Percentiles rank a stretch among this genome's conserved stretches.
These are phyloP conservation scores for Lynx canadensis DNA, from an alignment of 2,113 vertebrate genomes.

Conservation along the genomic window DNA sequence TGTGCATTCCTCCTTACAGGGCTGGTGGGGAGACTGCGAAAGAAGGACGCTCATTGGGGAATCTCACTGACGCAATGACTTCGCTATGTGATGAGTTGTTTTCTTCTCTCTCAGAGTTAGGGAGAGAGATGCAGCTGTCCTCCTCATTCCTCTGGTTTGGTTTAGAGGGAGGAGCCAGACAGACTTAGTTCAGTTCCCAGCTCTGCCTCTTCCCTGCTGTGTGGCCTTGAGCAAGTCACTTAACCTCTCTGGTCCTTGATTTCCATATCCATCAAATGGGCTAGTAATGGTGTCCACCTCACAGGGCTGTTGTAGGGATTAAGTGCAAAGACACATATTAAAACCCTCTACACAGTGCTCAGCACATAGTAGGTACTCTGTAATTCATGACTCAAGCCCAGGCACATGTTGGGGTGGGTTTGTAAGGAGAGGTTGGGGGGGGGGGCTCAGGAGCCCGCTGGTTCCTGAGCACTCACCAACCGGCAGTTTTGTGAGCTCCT, in stretches of 20 bases:
- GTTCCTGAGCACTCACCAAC: neutral
- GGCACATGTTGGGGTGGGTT: neutral
- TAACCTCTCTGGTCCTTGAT: neutral
- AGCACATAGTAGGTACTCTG: neutral
- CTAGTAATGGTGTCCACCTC: neutral
- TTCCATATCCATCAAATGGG: neutral
- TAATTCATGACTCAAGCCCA: neutral
- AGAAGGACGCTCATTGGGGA: neutral
- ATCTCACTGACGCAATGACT: rapidly evolving
- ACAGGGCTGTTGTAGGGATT: neutral
- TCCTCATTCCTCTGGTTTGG: neutral
- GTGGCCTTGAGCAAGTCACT: neutral
- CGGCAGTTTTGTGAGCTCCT: neutral
- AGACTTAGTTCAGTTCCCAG: neutral
- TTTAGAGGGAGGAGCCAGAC: neutral
- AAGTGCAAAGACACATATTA: neutral
- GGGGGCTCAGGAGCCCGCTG: neutral
- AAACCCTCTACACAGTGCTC: neutral
- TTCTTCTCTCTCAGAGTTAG: neutral
- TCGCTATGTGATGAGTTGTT: rapidly evolving
- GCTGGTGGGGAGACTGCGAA: neutral
- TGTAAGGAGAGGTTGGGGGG: neutral
- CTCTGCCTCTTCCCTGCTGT: neutral
- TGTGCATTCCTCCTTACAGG: neutral
- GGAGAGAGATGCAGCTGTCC: too few species aligned